Evolutionary conservation across 2,113 vertebrate species (phyloP).

Genomic region (Centropus bengalensis): DNA sequence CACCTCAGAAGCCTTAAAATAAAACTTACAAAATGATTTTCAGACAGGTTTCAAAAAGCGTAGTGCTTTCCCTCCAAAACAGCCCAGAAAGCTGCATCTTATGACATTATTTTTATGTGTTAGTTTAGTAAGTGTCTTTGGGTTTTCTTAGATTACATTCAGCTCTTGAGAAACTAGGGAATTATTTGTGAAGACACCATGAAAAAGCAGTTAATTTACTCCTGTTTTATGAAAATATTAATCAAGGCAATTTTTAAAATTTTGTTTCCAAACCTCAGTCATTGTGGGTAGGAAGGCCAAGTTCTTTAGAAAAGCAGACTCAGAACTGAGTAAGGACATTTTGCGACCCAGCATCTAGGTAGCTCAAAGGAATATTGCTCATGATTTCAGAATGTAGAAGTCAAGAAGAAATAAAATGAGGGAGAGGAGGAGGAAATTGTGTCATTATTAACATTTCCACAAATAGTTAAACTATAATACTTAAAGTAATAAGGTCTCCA

Average conservation of each 20-base stretch:
- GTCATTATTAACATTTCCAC: neutral
- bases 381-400: neutral
- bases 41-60: neutral
- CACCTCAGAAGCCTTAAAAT: neutral
- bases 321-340: neutral
- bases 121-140: neutral
- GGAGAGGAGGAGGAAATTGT: neutral
- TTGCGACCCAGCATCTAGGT: neutral
- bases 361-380: neutral
- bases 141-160: neutral
- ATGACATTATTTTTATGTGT: neutral
- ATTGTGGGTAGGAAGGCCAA: neutral
- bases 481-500: neutral
- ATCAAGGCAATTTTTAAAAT: neutral
- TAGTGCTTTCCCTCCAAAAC: neutral
- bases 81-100: neutral
- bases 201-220: neutral
- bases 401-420: neutral
- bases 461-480: neutral
- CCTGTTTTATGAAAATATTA: neutral
- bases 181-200: neutral
- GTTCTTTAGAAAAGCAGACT: neutral
- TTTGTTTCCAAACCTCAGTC: neutral
- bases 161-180: neutral
- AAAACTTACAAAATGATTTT: neutral